Evolutionary conservation across 2,888 invertebrate species (phyloP), one percentile per base, ranked within the genome.

Genomic region (Tetragnatha montana): DNA sequence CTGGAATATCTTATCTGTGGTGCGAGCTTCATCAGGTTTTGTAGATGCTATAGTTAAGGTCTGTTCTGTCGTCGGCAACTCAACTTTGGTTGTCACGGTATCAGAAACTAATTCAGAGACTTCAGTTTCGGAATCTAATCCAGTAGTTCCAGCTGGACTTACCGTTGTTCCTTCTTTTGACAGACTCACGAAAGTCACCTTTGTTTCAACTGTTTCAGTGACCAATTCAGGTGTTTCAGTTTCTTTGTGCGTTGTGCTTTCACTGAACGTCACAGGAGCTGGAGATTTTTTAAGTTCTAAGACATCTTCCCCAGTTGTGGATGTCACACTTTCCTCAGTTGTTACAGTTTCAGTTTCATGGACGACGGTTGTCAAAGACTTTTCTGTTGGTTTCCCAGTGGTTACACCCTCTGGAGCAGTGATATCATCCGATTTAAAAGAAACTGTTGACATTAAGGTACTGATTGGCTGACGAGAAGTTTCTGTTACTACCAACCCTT

Each of bases 1-100:
- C 6, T 71, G 86, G n/a, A 90, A 90, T 50, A 90, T 35, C 73
- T 79, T 73, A 74, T 90, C 89, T 8, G 89, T 89, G n/a, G 68
- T 0, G 21, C 49, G 60, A 14, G 50, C 21, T 10, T 50, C 49
- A 21, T 79, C 51, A 14, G 60, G 19, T 21, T 68, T 6, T 79
- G 22, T 6, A 50, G 60, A 47, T 12, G 70, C 21, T 50, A 69
- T 19, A 74, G 60, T 8, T 83, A 68, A 47, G 14, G 68, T 68
- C 7, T 60, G 60, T 79, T 68, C 60, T 2, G 19, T 17, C 8
- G 21, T 19, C 60, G 60, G 83, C 0, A 22, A 14, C 17, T 35
- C 49, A 47, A 75, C 75, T 22, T 73, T 60, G 17, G 47, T 60
- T n/a, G 74, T 49, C 19, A 14, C n/a, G 35, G 35, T 17, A 35